Evolutionary conservation across 2,113 vertebrate genomes (phyloP).

Genomic region (Forbesichthys agassizii): DNA sequence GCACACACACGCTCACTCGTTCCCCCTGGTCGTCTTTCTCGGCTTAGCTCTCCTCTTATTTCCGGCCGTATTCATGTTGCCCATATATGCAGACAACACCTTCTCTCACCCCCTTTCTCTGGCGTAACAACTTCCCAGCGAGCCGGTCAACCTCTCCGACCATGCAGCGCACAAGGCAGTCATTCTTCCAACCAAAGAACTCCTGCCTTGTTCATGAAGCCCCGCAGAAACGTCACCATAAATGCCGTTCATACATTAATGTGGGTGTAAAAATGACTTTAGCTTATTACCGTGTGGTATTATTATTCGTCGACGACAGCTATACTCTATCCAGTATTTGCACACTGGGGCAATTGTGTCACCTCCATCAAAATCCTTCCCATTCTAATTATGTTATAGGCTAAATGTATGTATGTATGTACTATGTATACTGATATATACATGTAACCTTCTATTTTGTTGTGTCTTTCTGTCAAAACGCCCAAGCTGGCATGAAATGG

Average conservation of each 20-base stretch:
- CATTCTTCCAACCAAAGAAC: conserved; percentile 70
- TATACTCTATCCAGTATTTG: too few relatives aligned
- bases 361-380: too few relatives aligned
- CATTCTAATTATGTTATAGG: too few relatives aligned
- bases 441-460: too few relatives aligned
- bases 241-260: conserved; percentile 15
- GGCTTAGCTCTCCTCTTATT: conserved; percentile 8
- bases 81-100: not conserved
- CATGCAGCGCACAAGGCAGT: conserved; percentile 65
- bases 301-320: too few relatives aligned
- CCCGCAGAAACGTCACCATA: conserved; percentile 29
- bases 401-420: too few relatives aligned
- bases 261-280: conserved; percentile 3
- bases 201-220: conserved; percentile 58
- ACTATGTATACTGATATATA: too few relatives aligned
- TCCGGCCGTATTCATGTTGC: too few relatives aligned
- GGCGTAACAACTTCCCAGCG: not conserved
- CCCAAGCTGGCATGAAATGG: too few relatives aligned
- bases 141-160: conserved; percentile 51
- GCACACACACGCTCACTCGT: conserved; percentile 6
- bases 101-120: not conserved
- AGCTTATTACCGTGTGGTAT: not conserved
- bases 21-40: not conserved
- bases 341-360: too few relatives aligned
- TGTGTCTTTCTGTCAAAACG: too few relatives aligned